phyloP scores from a whole-genome alignment of 2,888 invertebrate genomes.

The Noctua janthe region DNA sequence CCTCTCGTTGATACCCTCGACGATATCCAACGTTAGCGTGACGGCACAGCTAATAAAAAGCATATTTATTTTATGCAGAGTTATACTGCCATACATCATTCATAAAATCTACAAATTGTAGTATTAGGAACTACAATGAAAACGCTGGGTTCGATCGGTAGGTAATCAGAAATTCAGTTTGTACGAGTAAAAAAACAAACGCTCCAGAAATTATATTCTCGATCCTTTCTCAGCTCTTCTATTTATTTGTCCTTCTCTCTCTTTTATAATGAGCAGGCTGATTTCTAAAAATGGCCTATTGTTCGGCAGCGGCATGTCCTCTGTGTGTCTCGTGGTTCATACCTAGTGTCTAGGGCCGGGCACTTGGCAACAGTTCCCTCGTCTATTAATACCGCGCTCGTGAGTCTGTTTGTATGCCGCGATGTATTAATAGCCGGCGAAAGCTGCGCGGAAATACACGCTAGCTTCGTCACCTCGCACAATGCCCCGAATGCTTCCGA shows the following conservation, averaged over 20 bases:
- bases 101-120: neutral
- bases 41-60: neutral
- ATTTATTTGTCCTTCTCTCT: neutral
- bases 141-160: neutral
- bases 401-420: slow-evolving; percentile 28
- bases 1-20: neutral
- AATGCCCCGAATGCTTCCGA: slow-evolving; percentile 18
- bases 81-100: neutral
- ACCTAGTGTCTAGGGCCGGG: neutral
- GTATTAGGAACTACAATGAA: neutral
- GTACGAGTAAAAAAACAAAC: too few relatives aligned
- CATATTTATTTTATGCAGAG: neutral
- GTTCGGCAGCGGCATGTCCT: neutral
- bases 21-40: neutral
- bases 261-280: neutral
- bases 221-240: neutral
- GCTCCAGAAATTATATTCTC: neutral
- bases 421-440: slow-evolving; percentile 55
- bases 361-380: slow-evolving; percentile 18
- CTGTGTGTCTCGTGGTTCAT: neutral
- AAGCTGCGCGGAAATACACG: slow-evolving; percentile 49
- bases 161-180: neutral
- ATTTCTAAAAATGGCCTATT: neutral
- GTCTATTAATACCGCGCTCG: slow-evolving; percentile 42
- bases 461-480: slow-evolving; percentile 27